Evolutionary conservation across 1,140 invertebrate genomes (phyloP).

Genomic region (Zophobas atratus): DNA sequence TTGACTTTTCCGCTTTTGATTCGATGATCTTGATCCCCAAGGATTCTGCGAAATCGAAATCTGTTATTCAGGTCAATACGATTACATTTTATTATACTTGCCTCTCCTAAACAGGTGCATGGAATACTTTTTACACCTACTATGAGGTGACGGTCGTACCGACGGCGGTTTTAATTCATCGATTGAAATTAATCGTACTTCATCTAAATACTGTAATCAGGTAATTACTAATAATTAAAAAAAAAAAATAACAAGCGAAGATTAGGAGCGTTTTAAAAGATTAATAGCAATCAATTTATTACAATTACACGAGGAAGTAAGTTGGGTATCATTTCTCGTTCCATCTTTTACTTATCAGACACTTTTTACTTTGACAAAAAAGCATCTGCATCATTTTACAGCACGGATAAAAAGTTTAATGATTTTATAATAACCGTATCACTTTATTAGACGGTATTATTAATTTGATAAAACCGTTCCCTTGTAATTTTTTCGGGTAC

Average conservation of each 20-base stretch:
- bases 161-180: neutral
- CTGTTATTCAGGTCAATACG: slow-evolving; percentile 21
- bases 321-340: neutral
- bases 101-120: slow-evolving; percentile 13
- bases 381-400: neutral
- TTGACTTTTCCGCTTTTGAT: slow-evolving; percentile 8
- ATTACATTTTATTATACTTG: slow-evolving; percentile 26
- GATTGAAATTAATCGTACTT: neutral
- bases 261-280: neutral
- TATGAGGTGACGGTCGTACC: neutral
- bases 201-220: slow-evolving; percentile 3
- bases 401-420: neutral
- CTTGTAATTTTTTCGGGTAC: no score
- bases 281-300: neutral
- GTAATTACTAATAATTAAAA: neutral
- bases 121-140: slow-evolving; percentile 21
- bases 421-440: neutral
- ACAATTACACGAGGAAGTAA: neutral
- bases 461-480: no score
- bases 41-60: slow-evolving; percentile 34
- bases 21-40: slow-evolving; percentile 4
- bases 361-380: neutral
- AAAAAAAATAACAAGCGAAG: neutral
- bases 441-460: no score
- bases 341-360: neutral